phyloP scores from a whole-genome alignment of 2,888 invertebrate genomes.

The Lampropteryx suffumata region DNA sequence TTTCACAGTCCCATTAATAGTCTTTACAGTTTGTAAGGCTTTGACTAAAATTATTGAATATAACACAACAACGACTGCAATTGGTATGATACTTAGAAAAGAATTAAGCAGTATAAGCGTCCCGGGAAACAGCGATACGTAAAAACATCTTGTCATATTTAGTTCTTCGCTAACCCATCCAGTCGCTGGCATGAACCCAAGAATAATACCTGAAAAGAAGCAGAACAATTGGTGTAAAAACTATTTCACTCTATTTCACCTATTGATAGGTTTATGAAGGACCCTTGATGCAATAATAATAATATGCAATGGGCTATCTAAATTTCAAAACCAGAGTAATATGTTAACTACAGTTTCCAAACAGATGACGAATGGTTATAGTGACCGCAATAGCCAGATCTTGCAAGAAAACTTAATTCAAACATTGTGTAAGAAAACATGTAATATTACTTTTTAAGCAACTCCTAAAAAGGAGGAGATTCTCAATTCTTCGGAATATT shows the following conservation, averaged over 20 bases:
- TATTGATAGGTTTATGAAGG: no score
- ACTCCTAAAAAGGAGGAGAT: no score
- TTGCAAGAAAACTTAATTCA: slow-evolving; percentile 9
- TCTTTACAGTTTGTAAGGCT: slow-evolving; percentile 76
- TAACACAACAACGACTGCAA: slow-evolving; percentile 67
- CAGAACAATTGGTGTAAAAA: no score
- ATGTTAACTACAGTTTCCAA: slow-evolving; percentile 9
- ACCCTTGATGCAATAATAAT: no score
- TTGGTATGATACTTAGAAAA: slow-evolving; percentile 79
- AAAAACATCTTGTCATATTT: slow-evolving; percentile 72
- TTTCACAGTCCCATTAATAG: slow-evolving; percentile 54
- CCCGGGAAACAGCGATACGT: slow-evolving; percentile 81
- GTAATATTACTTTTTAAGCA: no score
- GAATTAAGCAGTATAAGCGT: slow-evolving; percentile 80
- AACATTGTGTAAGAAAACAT: slow-evolving; percentile 2
- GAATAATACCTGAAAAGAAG: slow-evolving; percentile 73
- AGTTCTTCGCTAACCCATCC: slow-evolving; percentile 78
- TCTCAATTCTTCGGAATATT: no score
- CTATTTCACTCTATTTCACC: no score
- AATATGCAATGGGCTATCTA: neutral
- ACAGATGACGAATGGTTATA: slow-evolving; percentile 6
- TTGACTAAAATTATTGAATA: slow-evolving; percentile 83
- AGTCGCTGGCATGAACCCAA: slow-evolving; percentile 84
- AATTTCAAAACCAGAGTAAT: slow-evolving; percentile 5
- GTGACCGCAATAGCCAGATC: slow-evolving; percentile 8